Percentiles rank a stretch among this genome's conserved stretches.
phyloP scores from a whole-genome alignment of 2,888 invertebrate species.

The Himalopsyche tibetana region DNA sequence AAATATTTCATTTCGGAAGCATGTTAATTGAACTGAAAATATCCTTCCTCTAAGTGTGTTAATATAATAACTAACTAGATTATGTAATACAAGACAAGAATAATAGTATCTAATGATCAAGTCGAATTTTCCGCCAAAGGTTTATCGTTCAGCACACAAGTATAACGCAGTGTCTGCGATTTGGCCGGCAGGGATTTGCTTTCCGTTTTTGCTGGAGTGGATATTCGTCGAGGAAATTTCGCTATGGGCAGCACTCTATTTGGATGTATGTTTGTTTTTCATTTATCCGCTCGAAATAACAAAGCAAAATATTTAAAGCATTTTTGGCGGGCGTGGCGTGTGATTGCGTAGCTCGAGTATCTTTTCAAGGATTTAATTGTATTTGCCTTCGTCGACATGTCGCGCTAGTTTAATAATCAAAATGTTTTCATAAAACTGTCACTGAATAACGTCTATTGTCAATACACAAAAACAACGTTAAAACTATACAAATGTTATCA shows the following conservation, averaged over 20 bases:
- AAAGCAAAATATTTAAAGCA: conserved; percentile 16
- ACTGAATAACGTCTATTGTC: too few species aligned
- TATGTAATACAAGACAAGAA: too few species aligned
- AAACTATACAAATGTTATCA: too few species aligned
- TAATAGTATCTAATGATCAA: neutral
- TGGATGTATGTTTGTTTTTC: conserved; percentile 10
- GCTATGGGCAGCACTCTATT: conserved; percentile 15
- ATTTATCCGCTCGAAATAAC: neutral
- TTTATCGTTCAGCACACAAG: neutral
- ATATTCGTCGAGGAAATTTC: neutral
- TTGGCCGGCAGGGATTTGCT: neutral
- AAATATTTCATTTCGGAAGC: too few species aligned
- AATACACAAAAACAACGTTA: too few species aligned
- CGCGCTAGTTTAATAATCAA: too few species aligned
- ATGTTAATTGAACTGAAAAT: too few species aligned
- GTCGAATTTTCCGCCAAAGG: neutral
- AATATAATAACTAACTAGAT: too few species aligned
- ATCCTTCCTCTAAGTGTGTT: too few species aligned
- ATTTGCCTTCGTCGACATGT: too few species aligned
- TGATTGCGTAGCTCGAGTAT: neutral
- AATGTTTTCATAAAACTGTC: too few species aligned
- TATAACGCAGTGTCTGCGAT: neutral
- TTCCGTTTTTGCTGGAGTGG: neutral
- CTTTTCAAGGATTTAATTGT: conserved; percentile 10
- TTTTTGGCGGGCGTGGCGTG: neutral